phyloP scores from a whole-genome alignment of 2,888 invertebrate species.

The Neuroscelio doddi region DNA sequence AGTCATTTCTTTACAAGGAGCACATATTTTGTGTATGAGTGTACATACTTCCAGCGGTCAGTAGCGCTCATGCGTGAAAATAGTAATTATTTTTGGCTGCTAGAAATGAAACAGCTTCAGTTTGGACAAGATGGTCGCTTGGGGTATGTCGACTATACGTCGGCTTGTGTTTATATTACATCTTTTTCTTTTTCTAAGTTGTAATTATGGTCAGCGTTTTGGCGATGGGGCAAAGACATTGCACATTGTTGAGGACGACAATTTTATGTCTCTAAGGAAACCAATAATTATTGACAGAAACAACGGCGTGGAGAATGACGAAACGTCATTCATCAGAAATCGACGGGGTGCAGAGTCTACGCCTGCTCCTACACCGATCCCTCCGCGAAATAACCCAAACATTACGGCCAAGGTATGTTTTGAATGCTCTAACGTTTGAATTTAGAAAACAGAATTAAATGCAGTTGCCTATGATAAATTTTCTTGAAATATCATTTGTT shows the following conservation, averaged over 20 bases:
- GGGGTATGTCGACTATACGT: slow-evolving; percentile 61
- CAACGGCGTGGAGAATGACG: slow-evolving; percentile 44
- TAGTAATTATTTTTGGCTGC: slow-evolving; percentile 9
- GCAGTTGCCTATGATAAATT: too few species aligned
- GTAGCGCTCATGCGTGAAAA: not conserved
- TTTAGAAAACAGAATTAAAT: not conserved
- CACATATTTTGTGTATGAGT: not conserved
- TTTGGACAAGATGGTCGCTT: slow-evolving; percentile 70
- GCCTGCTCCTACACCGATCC: slow-evolving; percentile 19
- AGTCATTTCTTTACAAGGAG: not conserved
- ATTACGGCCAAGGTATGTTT: slow-evolving; percentile 63
- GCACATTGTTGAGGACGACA: slow-evolving; percentile 49
- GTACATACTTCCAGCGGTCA: not conserved
- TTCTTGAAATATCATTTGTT: too few species aligned
- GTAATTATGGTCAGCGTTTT: slow-evolving; percentile 56
- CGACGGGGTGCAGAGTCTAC: slow-evolving; percentile 53
- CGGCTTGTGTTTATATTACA: slow-evolving; percentile 58
- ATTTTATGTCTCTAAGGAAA: slow-evolving; percentile 26
- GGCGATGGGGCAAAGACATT: slow-evolving; percentile 57
- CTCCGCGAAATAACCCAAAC: slow-evolving; percentile 57
- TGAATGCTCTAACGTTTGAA: not conserved
- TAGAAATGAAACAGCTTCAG: slow-evolving; percentile 49
- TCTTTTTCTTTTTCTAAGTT: slow-evolving; percentile 56
- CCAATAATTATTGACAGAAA: slow-evolving; percentile 54
- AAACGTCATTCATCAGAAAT: slow-evolving; percentile 58